Conservation (phyloP, 2,113 vertebrate genomes). For the Diphyllodes magnificus region DNA sequence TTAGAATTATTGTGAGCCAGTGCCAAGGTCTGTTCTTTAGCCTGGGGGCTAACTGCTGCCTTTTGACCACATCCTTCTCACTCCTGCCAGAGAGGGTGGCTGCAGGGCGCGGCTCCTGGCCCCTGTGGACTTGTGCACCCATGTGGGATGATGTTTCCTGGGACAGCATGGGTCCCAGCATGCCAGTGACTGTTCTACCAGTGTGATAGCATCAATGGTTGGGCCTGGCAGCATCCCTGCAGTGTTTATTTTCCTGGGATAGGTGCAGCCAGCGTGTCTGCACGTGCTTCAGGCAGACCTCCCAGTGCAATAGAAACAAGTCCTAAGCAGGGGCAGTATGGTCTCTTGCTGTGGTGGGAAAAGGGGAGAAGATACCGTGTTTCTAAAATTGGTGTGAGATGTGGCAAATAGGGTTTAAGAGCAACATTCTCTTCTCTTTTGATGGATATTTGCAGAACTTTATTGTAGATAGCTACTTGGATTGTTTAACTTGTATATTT, state of each 20-base stretch:
- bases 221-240: not conserved
- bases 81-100: not conserved
- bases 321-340: not conserved
- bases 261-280: not conserved
- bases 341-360: not conserved
- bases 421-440: not conserved
- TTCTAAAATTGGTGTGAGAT: not conserved
- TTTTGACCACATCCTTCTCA: not conserved
- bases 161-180: not conserved
- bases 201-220: not conserved
- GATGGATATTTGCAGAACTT: not conserved
- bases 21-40: slow-evolving; percentile 4
- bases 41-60: not conserved
- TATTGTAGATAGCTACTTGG: not conserved
- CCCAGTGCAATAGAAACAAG: not conserved
- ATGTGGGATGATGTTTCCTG: not conserved
- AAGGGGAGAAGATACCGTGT: not conserved
- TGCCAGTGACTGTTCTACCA: not conserved
- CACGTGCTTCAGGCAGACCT: not conserved
- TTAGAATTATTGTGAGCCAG: not conserved
- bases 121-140: not conserved
- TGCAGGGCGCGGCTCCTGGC: not conserved
- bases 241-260: not conserved
- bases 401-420: not conserved
- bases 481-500: not conserved